phyloP scores from a whole-genome alignment of 2,797 vertebrate species.

The Alcedo quadribrachys region DNA sequence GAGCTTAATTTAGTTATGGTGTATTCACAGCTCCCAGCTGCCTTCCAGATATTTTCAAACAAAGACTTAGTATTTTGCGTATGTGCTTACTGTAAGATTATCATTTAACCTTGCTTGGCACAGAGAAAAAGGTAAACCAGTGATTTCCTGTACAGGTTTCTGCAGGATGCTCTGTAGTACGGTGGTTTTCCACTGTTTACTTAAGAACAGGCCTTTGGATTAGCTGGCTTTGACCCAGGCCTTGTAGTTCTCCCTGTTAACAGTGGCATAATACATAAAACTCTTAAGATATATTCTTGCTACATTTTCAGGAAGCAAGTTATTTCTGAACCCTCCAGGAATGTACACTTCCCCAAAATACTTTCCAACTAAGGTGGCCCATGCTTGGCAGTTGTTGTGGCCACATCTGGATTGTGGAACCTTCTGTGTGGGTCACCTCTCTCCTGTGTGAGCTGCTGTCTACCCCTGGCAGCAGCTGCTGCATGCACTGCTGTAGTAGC shows the following conservation, averaged over 20 bases:
- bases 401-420: background rate
- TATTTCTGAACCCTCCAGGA: background rate
- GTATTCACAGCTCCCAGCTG: background rate
- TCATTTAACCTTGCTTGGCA: conserved; percentile 23
- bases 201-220: conserved; percentile 42
- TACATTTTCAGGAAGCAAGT: conserved; percentile 7
- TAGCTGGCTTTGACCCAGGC: conserved; percentile 45
- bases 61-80: background rate
- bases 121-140: background rate
- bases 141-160: background rate
- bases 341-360: background rate
- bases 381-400: background rate
- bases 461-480: background rate
- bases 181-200: conserved; percentile 45
- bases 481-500: background rate
- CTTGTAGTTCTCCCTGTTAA: conserved; percentile 12
- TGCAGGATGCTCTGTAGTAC: background rate
- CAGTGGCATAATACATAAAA: background rate
- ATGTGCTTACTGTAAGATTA: background rate
- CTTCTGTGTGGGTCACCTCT: background rate
- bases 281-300: background rate
- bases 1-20: conserved; percentile 3
- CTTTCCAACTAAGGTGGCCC: background rate
- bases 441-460: background rate
- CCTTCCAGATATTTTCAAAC: conserved; percentile 9